A percentile compares a stretch with the other conserved stretches of the same genome.
phyloP scores from a whole-genome alignment of 2,888 invertebrate genomes.

The Drosophila mayaguana region DNA sequence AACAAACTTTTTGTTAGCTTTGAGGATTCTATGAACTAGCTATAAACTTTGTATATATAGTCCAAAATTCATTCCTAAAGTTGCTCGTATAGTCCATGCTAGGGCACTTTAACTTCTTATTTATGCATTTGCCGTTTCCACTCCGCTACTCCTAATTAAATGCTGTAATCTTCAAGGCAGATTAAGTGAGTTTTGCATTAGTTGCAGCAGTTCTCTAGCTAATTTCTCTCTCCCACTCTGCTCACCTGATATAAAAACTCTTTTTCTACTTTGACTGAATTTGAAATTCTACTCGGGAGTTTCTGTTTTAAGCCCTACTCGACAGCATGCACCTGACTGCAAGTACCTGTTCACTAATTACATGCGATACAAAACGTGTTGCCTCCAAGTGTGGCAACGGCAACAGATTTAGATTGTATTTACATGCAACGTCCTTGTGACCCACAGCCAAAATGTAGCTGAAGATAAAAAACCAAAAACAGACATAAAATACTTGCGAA shows the following conservation, averaged over 20 bases:
- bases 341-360: constrained; percentile 65
- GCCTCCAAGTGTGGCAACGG: constrained; percentile 19
- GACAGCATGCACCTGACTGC: constrained; percentile 4
- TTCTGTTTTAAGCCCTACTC: neutral
- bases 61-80: too few relatives aligned
- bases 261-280: neutral
- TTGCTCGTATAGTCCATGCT: too few relatives aligned
- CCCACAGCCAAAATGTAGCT: constrained; percentile 43
- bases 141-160: neutral
- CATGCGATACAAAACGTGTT: constrained; percentile 45
- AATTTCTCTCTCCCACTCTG: neutral
- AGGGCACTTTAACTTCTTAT: neutral
- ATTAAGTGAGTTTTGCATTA: neutral
- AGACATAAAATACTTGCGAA: constrained; percentile 36
- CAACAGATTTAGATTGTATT: constrained; percentile 63
- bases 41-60: too few relatives aligned
- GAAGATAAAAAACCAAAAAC: constrained; percentile 30
- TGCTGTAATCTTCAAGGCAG: neutral
- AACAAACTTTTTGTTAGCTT: neutral
- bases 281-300: neutral
- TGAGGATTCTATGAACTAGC: neutral
- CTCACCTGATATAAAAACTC: neutral
- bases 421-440: constrained; percentile 66
- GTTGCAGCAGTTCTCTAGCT: neutral
- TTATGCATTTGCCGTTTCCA: neutral